Evolutionary conservation across 1,140 invertebrate species (phyloP).

Genomic region (Muscidifurax raptorellus): DNA sequence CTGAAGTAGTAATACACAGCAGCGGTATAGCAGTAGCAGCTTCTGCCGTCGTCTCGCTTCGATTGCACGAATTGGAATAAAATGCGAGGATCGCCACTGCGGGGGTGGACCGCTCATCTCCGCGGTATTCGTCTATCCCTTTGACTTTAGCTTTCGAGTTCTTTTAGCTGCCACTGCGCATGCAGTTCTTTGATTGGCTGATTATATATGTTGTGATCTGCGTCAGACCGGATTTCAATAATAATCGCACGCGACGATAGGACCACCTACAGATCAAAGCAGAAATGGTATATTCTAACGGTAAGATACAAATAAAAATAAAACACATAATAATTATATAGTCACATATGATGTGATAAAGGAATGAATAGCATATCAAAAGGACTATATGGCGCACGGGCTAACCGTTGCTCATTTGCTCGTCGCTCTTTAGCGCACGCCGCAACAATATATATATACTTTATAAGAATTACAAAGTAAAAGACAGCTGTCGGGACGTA

Average conservation of each 20-base stretch:
- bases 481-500: neutral
- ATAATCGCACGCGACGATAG: too few relatives aligned
- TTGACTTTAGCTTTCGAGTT: neutral
- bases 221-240: too few relatives aligned
- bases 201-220: too few relatives aligned
- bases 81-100: slow-evolving; percentile 57
- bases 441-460: neutral
- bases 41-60: slow-evolving; percentile 49
- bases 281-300: neutral
- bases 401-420: neutral
- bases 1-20: slow-evolving; percentile 38
- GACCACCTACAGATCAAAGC: too few relatives aligned
- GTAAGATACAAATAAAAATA: neutral
- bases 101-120: neutral
- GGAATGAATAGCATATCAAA: neutral
- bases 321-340: too few relatives aligned
- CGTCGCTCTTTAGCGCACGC: neutral
- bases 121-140: neutral
- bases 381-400: neutral
- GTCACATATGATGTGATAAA: too few relatives aligned
- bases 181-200: too few relatives aligned
- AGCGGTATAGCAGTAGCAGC: neutral
- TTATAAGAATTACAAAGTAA: slow-evolving; percentile 19
- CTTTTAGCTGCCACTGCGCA: neutral
- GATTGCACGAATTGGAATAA: slow-evolving; percentile 63